Evolutionary conservation across 2,888 invertebrate species (phyloP), one percentile per base, ranked within the genome.

Genomic region (Gymnosoma rotundatum): DNA sequence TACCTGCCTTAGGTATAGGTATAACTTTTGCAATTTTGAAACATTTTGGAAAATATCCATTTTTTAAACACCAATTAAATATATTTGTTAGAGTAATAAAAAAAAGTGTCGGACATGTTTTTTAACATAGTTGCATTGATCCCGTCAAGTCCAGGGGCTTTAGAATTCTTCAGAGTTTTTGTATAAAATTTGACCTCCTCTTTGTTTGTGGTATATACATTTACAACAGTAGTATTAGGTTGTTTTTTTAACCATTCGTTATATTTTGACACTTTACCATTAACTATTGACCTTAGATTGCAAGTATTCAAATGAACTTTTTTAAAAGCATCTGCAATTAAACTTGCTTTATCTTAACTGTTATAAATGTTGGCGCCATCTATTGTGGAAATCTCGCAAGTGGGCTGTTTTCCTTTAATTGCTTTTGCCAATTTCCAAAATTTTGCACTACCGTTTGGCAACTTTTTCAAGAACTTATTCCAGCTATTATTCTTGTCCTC

Each of bases 11-110:
- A 10, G 21, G 7, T 6, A 61, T 74, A 3, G 67, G 52, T 12
- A 45, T 45, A 8, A 56, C 45, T n/a, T 45, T n/a, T 1, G 58
- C 66, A 3, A 32, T 45, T 56, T 67, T 58, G 5, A 66, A 69
- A n/a, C 10, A 32, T n/a, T 64, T 56, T 66, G 58, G 58, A 50
- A 60, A 60, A 38, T 60, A 60, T 5, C 58, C 66, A 20, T 66
- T 66, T 8, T 14, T 25, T 1, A 76, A 14, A 18, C 66, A 76
- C 60, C 67, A 18, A 36, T 66, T 76, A 42, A 60, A 76, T 6
- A 50, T 50, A n/a, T 50, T n/a, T n/a, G 50, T 18, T 6, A 18
- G 4, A n/a, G 5, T 0, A 12, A 2, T 18, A 9, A 12, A 50
- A 50, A n/a, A 50, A 50, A 18, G 18, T 5, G 12, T 50, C 9